Percentiles rank a stretch among this genome's conserved stretches.
phyloP scores from a whole-genome alignment of 2,797 vertebrate species.

The Pipistrellus nathusii region DNA sequence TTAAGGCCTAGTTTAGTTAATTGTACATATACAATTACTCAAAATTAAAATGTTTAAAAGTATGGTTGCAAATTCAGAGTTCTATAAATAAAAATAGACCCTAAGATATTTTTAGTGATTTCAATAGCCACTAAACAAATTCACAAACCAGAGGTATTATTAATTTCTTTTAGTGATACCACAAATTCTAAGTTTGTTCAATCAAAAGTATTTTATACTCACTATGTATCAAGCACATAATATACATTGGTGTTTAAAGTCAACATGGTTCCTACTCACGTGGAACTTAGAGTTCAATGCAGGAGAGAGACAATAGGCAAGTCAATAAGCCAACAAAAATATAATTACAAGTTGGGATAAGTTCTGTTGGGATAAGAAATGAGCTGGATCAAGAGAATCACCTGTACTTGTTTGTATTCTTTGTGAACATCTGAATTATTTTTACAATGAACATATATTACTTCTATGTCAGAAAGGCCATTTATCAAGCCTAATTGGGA shows the following conservation, averaged over 20 bases:
- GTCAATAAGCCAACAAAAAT: neutral
- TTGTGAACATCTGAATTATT: slow-evolving; percentile 55
- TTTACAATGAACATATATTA: slow-evolving; percentile 37
- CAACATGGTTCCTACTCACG: neutral
- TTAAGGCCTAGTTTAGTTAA: neutral
- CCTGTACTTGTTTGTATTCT: slow-evolving; percentile 27
- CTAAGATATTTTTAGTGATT: neutral
- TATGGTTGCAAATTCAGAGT: neutral
- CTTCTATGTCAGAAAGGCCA: slow-evolving; percentile 44
- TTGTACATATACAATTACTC: slow-evolving; percentile 34
- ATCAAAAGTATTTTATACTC: neutral
- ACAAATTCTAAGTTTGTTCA: neutral
- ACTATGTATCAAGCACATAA: neutral
- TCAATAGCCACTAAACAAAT: neutral
- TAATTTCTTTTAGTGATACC: too few relatives aligned
- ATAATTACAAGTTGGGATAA: neutral
- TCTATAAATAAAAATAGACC: neutral
- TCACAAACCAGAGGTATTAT: too few relatives aligned
- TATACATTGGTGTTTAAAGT: neutral
- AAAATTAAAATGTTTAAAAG: slow-evolving; percentile 1
- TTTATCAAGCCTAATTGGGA: slow-evolving; percentile 35
- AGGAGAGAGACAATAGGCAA: neutral
- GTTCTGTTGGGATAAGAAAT: slow-evolving; percentile 54
- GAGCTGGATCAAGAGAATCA: neutral
- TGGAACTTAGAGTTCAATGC: neutral